A percentile compares a stretch with the other conserved stretches of the same genome.
These are phyloP conservation scores for Stegodyphus mimosarum DNA, from an alignment of 1,140 invertebrate species.

Conservation along the genomic window DNA sequence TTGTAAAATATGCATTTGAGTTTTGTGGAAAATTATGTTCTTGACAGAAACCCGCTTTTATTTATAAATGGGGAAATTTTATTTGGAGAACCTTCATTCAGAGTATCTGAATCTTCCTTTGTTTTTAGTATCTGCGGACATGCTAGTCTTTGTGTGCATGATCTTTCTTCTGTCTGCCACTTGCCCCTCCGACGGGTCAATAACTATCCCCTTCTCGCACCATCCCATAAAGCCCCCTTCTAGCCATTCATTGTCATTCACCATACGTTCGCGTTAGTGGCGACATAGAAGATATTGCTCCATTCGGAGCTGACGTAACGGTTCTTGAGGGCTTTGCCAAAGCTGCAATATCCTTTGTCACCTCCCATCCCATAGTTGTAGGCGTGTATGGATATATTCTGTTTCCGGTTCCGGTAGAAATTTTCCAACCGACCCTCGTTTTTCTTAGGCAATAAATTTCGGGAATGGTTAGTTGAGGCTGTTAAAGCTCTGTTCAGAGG, in stretches of 20 bases:
- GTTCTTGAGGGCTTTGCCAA: not conserved
- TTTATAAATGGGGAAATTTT: too few species aligned
- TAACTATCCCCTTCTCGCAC: too few species aligned
- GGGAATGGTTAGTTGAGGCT: not conserved
- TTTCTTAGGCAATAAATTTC: not conserved
- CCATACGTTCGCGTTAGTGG: not conserved
- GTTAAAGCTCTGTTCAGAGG: not conserved
- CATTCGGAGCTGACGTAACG: constrained; percentile 15
- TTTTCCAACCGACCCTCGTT: not conserved
- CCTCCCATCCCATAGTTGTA: not conserved
- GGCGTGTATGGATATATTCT: not conserved
- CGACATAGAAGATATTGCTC: constrained; percentile 1
- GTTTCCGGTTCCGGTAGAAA: constrained; percentile 38
- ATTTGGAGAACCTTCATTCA: too few species aligned
- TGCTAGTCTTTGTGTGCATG: too few species aligned
- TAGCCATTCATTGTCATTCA: constrained; percentile 43
- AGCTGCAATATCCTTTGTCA: constrained; percentile 42
- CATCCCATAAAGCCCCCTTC: too few species aligned
- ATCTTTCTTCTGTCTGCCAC: too few species aligned
- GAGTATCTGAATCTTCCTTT: too few species aligned
- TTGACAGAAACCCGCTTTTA: too few species aligned
- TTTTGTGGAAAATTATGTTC: too few species aligned
- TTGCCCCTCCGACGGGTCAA: too few species aligned
- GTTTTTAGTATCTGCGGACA: too few species aligned
- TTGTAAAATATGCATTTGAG: too few species aligned